Base-by-base conservation (phyloP, 2,888 invertebrate species). In the Syrista parreyssii region DNA sequence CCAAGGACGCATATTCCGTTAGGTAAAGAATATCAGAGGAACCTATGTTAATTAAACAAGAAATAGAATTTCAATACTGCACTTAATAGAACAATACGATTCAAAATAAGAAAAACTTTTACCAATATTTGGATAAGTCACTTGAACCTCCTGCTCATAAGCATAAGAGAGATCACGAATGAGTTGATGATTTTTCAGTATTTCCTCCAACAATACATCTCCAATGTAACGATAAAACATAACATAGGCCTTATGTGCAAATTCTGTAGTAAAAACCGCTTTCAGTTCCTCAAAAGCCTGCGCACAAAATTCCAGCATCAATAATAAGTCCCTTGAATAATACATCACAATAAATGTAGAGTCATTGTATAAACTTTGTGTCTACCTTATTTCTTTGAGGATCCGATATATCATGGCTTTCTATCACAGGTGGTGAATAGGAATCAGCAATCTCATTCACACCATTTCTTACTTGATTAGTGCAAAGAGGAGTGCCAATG, bases 211-310 rank as follows among this genome's bases (percentile, higher is more conserved):
- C 0, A 95, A 93, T 71, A 94, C 94, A 9, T 94, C 94, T 2
- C 96, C 96, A 12, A 97, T 93, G 84, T 96, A 95, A 84, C 95
- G 95, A 72, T 95, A 93, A 88, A 97, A 96, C 0, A 95, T 93
- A 32, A 95, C 92, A 90, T 98, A 98, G 0, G 97, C 94, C 76
- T 94, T 94, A 88, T 97, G 95, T 0, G 98, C 98, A 80, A 99
- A 92, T 88, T 96, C 96, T 4, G 96, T 94, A 31, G 96, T 96
- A 90, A 98, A 98, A 0, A 97, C 97, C 87, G 95, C 92, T 69
- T 94, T 93, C 36, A 98, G 92, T 91, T 98, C 98, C 84, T 96
- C 95, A 86, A 95, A 93, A 1, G 95, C 96, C 94, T 95, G 86
- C 33, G 85, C 84, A 77, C 75, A 55, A 77, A 80, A 75, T 9